Evolutionary conservation across 1,140 invertebrate genomes (phyloP).

Genomic region (Drosophila sproati): DNA sequence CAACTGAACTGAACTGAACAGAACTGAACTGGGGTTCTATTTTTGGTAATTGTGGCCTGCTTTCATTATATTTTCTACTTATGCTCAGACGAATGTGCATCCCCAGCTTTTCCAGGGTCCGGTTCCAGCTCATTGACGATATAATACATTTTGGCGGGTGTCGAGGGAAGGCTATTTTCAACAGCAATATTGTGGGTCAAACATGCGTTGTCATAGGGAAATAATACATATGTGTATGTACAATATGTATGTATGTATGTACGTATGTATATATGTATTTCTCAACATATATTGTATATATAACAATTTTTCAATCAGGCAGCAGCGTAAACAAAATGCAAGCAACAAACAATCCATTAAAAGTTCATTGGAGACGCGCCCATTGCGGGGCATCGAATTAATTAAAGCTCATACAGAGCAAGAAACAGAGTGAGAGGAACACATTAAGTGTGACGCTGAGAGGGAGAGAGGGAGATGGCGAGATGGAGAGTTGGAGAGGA

Average conservation of each 20-base stretch:
- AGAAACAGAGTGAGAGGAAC: conserved; percentile 3
- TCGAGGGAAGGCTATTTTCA: conserved; percentile 33
- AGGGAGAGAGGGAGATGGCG: conserved; percentile 10
- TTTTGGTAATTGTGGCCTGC: conserved; percentile 79
- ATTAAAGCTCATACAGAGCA: conserved; percentile 56
- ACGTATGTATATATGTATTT: conserved; percentile 28
- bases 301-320: conserved; percentile 69
- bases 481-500: conserved; percentile 7
- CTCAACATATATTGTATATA: conserved; percentile 29
- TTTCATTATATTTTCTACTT: conserved; percentile 45
- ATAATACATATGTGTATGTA: conserved; percentile 12
- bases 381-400: conserved; percentile 76
- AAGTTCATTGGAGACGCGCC: conserved; percentile 65
- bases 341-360: conserved; percentile 72
- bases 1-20: conserved; percentile 12
- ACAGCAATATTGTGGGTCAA: conserved; percentile 70
- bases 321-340: conserved; percentile 70
- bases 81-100: conserved; percentile 12
- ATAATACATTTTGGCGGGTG: conserved; percentile 35
- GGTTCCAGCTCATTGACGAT: conserved; percentile 68
- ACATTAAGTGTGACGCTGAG: background rate
- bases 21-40: conserved; percentile 41
- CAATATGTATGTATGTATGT: background rate
- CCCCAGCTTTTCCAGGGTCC: conserved; percentile 9
- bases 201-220: conserved; percentile 37